Evolutionary conservation across 1,140 invertebrate genomes (phyloP).

Genomic region (Drosophila equinoxialis): DNA sequence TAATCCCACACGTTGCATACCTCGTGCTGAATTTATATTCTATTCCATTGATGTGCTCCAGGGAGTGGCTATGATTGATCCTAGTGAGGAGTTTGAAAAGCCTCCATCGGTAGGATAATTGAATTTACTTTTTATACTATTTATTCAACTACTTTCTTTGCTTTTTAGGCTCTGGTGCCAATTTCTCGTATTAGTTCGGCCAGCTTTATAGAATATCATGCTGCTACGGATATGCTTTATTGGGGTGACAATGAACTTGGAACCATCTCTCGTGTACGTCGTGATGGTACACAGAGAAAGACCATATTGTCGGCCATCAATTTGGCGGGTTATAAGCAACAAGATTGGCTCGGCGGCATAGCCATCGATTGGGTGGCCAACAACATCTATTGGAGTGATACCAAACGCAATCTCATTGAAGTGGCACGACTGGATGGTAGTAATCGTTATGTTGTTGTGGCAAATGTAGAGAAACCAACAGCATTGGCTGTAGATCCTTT

Average conservation of each 20-base stretch:
- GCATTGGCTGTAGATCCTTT: constrained; percentile 88
- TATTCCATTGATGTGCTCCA: constrained; percentile 91
- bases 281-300: constrained; percentile 89
- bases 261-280: constrained; percentile 88
- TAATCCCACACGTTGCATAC: constrained; percentile 83
- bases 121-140: neutral
- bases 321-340: constrained; percentile 83
- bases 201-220: constrained; percentile 90
- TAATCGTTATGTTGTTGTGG: constrained; percentile 90
- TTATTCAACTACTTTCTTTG: neutral
- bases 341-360: constrained; percentile 84
- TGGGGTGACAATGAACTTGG: constrained; percentile 92
- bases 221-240: constrained; percentile 88
- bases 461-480: constrained; percentile 88
- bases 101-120: constrained; percentile 50
- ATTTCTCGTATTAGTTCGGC: constrained; percentile 91
- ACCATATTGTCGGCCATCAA: constrained; percentile 84
- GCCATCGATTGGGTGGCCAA: constrained; percentile 94
- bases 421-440: constrained; percentile 92
- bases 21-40: constrained; percentile 88
- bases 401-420: constrained; percentile 92
- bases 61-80: constrained; percentile 85
- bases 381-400: constrained; percentile 96
- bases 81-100: constrained; percentile 52
- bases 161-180: constrained; percentile 87